Conservation (phyloP, 1,140 invertebrate genomes). For the Melanaphis sacchari region DNA sequence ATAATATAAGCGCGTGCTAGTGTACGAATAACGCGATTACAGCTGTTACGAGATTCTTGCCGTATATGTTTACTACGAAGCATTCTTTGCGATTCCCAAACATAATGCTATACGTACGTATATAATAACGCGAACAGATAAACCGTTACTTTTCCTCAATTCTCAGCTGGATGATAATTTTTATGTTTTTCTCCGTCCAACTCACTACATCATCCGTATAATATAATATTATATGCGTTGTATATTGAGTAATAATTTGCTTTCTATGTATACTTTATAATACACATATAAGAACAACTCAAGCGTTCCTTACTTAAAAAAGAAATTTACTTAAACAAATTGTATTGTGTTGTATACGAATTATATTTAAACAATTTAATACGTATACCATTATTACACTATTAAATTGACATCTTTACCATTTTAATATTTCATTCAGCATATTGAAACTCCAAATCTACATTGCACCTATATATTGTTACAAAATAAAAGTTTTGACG, state of each 20-base stretch:
- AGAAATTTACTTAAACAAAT: neutral
- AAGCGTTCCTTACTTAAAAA: neutral
- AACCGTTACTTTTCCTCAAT: conserved; percentile 20
- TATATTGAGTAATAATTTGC: conserved; percentile 20
- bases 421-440: too few relatives aligned
- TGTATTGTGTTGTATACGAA: neutral
- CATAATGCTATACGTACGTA: neutral
- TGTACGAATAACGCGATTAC: neutral
- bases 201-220: neutral
- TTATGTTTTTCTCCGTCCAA: neutral
- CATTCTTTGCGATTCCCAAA: conserved; percentile 25
- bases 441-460: too few relatives aligned
- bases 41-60: neutral
- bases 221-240: neutral
- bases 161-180: conserved; percentile 20
- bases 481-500: too few relatives aligned
- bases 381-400: neutral
- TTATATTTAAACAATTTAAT: neutral
- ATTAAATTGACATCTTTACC: too few relatives aligned
- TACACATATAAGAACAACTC: neutral
- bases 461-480: too few relatives aligned
- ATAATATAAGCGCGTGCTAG: neutral
- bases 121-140: neutral
- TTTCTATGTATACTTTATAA: neutral
- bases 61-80: neutral